Evolutionary conservation across 2,113 vertebrate genomes (phyloP).

Genomic region (Tenrec ecaudatus): DNA sequence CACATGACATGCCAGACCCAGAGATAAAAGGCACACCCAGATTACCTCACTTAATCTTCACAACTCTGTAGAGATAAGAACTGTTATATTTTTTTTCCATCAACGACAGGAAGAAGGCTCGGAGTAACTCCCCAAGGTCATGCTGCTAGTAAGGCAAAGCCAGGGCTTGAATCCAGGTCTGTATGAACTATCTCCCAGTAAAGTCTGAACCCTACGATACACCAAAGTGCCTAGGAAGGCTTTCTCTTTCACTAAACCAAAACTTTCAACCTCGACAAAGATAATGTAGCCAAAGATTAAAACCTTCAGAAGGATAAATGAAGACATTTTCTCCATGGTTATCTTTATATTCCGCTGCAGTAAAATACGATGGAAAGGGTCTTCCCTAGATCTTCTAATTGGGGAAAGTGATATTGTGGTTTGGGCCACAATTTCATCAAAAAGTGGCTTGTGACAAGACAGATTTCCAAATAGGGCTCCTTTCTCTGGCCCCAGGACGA

Average conservation of each 20-base stretch:
- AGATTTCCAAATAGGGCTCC: conserved; percentile 6
- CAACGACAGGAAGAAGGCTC: conserved; percentile 34
- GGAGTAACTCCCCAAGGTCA: conserved; percentile 61
- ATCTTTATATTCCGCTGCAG: background rate
- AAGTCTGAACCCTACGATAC: background rate
- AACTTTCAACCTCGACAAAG: conserved; percentile 57
- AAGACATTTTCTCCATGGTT: background rate
- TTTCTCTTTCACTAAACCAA: background rate
- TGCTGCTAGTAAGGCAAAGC: background rate
- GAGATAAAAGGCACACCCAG: background rate
- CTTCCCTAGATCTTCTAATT: conserved; percentile 10
- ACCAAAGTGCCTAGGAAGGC: background rate
- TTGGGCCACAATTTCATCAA: conserved; percentile 51
- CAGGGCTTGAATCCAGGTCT: background rate
- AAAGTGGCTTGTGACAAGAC: conserved; percentile 11
- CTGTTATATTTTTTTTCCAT: background rate
- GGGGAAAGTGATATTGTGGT: background rate
- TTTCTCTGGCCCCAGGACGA: background rate
- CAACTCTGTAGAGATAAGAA: background rate
- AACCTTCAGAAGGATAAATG: background rate
- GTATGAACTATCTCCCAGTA: background rate
- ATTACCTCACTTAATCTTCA: conserved; percentile 19
- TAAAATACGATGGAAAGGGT: background rate
- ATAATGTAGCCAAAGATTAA: conserved; percentile 15
- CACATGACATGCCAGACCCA: too few species aligned